phyloP scores from a whole-genome alignment of 2,113 vertebrate species.

The Cynoglossus semilaevis region DNA sequence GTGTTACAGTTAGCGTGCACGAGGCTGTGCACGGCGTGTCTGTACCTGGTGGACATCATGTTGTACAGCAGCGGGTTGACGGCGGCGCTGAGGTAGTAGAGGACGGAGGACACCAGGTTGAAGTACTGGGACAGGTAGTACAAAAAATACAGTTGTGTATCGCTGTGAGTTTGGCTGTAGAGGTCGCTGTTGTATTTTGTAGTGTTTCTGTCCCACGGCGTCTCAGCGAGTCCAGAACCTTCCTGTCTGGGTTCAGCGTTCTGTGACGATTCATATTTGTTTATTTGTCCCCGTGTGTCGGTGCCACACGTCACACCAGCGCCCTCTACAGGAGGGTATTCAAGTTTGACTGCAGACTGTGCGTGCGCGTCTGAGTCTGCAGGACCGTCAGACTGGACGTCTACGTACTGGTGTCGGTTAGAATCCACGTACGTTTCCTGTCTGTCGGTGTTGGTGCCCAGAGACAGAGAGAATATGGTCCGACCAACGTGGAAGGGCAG shows the following conservation, averaged over 20 bases:
- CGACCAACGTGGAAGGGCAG: conserved; percentile 80
- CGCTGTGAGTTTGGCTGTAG: not conserved
- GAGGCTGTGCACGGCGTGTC: conserved; percentile 68
- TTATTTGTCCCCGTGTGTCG: not conserved
- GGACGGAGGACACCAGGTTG: conserved; percentile 75
- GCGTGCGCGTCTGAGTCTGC: not conserved
- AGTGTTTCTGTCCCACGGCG: too few species aligned
- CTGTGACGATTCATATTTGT: conserved; percentile 2
- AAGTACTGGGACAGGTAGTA: conserved; percentile 79
- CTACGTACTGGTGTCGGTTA: not conserved
- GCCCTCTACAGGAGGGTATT: not conserved
- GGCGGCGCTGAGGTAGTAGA: conserved; percentile 80
- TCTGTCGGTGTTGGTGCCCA: conserved; percentile 27
- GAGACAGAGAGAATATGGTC: conserved; percentile 72
- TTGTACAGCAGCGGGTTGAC: conserved; percentile 81
- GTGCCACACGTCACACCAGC: not conserved
- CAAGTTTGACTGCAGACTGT: not conserved
- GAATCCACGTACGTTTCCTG: conserved; percentile 24
- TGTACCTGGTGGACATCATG: conserved; percentile 77
- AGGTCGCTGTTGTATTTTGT: not conserved
- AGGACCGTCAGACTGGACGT: not conserved
- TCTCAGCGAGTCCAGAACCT: not conserved
- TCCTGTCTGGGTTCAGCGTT: not conserved
- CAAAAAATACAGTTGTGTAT: conserved; percentile 38
- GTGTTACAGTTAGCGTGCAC: conserved; percentile 35